These are phyloP conservation scores for Smittia sp. DNA, from an alignment of 2,888 invertebrate species.

Conservation along the genomic window DNA sequence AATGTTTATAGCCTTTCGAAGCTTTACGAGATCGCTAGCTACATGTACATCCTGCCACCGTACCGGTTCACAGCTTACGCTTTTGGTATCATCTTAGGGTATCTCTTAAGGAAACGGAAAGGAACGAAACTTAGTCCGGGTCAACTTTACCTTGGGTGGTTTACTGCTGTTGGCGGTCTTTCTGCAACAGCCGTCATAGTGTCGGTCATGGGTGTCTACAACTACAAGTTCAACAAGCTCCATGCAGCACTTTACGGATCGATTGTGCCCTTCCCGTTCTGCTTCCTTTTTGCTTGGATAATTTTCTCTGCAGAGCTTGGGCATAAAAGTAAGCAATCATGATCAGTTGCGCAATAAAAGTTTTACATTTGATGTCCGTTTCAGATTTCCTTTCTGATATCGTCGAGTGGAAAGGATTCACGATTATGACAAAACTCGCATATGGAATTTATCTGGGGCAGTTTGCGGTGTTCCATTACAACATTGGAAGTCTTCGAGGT, in stretches of 20 bases:
- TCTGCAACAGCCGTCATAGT: slow-evolving; percentile 60
- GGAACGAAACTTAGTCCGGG: slow-evolving; percentile 54
- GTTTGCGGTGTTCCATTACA: slow-evolving; percentile 69
- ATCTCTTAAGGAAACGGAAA: slow-evolving; percentile 56
- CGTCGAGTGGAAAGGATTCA: slow-evolving; percentile 61
- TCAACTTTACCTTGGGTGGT: slow-evolving; percentile 59
- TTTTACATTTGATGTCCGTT: slow-evolving; percentile 25
- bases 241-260: slow-evolving; percentile 69
- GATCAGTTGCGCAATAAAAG: slow-evolving; percentile 21
- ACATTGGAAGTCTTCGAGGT: slow-evolving; percentile 62
- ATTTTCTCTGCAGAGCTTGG: slow-evolving; percentile 63
- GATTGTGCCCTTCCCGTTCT: slow-evolving; percentile 68
- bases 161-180: slow-evolving; percentile 56
- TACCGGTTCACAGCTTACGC: slow-evolving; percentile 67
- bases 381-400: slow-evolving; percentile 58
- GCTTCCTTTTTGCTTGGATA: slow-evolving; percentile 64
- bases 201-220: slow-evolving; percentile 62
- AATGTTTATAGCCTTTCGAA: slow-evolving; percentile 58
- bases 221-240: slow-evolving; percentile 51
- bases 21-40: slow-evolving; percentile 65
- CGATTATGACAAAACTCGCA: slow-evolving; percentile 64
- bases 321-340: slow-evolving; percentile 55
- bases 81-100: slow-evolving; percentile 65
- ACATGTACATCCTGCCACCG: slow-evolving; percentile 65
- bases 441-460: slow-evolving; percentile 69